Percentiles rank a stretch among this genome's conserved stretches.
Conservation (phyloP, 1,140 invertebrate species). For the Hetaerina americana region DNA sequence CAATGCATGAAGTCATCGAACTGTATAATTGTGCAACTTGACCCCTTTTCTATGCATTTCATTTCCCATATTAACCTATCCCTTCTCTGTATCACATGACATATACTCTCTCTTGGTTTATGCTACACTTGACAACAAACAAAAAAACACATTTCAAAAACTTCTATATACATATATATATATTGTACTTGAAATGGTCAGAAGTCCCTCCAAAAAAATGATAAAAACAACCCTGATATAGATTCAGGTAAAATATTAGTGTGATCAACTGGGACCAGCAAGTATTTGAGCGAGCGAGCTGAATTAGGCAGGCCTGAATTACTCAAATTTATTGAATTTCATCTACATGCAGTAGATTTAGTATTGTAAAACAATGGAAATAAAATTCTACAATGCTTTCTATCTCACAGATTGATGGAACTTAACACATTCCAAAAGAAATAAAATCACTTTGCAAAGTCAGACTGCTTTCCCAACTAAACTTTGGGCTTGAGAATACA, state of each 20-base stretch:
- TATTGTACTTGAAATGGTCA: background rate
- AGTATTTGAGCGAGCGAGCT: background rate
- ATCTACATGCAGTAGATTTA: background rate
- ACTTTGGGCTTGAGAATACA: background rate
- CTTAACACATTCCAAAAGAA: background rate
- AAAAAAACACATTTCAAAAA: background rate
- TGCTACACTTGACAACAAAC: background rate
- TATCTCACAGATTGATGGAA: background rate
- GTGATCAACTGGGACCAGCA: background rate
- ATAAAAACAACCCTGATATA: background rate
- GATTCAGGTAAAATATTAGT: background rate
- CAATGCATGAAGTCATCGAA: background rate
- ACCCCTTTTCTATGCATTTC: background rate
- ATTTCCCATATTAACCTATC: background rate
- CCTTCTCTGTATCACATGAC: background rate
- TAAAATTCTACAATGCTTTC: background rate
- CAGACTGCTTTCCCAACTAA: background rate
- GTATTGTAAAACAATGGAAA: background rate
- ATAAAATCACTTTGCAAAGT: background rate
- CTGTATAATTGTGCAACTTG: background rate
- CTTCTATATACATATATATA: background rate
- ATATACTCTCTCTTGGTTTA: background rate
- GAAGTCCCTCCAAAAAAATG: background rate
- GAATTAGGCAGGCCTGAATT: background rate
- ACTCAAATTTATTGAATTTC: background rate